Evolutionary conservation across 2,888 invertebrate species (phyloP), one percentile per base, ranked within the genome.

Genomic region (Xylocampa areola): DNA sequence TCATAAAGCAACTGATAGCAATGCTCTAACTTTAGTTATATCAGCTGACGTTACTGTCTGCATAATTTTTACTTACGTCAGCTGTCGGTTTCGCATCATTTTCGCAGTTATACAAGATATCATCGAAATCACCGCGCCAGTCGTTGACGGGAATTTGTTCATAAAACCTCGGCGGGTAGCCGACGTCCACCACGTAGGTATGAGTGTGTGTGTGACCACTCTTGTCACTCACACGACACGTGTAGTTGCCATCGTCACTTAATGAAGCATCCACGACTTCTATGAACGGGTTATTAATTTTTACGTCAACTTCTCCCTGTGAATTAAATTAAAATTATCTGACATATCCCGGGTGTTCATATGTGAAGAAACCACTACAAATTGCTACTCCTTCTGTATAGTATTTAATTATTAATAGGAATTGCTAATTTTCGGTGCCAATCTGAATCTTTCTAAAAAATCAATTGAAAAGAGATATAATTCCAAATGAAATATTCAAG

Each of bases 181-280:
- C 79, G 2, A 79, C 68, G 0, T 67, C 39, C 0, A 79, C 68
- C 1, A 50, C 49, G 13, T 68, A 76, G 0, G 77, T 75, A 3
- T 68, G 58, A 40, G 71, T 71, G 3, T 36, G n/a, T 19, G 57
- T 50, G 1, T 58, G 17, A 4, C 74, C 73, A 4, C 59, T 37
- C n/a, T 33, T 45, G 43, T 68, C 71, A 11, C 64, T 77, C n/a
- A 71, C 75, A 21, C 57, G 73, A 8, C 77, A 77, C 1, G 71
- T 75, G 11, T 77, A 77, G 25, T 76, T 76, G 4, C 77, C 77
- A 1, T 73, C 77, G 0, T 35, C 0, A 1, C 2, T 2, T 0
- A 10, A 3, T 3, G 44, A 7, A 14, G 61, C 64, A 0, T 61
- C 14, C 0, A 7, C 4, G 17, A 76, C 14, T 13, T 29, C 17